Evolutionary conservation across 2,797 vertebrate genomes (phyloP).

Genomic region (Gallinago solitaria): DNA sequence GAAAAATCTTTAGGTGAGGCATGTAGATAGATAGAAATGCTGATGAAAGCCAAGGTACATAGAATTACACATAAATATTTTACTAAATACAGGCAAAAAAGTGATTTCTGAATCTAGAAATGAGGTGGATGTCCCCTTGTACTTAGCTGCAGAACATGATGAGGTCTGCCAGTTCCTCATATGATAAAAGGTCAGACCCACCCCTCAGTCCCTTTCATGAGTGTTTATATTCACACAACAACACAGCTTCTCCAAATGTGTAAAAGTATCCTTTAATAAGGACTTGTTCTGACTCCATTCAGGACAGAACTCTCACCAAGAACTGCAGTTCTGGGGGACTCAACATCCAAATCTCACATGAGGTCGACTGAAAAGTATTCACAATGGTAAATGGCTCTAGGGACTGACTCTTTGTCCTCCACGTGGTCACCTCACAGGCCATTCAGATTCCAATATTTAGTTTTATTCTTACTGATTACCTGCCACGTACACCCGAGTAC

Average conservation of each 20-base stretch:
- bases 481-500: neutral
- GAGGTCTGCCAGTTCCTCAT: neutral
- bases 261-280: neutral
- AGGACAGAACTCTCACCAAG: neutral
- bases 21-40: neutral
- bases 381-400: neutral
- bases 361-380: neutral
- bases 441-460: neutral
- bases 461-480: neutral
- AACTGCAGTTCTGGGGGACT: neutral
- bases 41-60: neutral
- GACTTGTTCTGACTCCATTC: neutral
- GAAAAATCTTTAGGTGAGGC: neutral
- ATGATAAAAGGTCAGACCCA: neutral
- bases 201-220: neutral
- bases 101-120: neutral
- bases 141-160: neutral
- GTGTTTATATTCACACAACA: neutral
- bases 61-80: neutral
- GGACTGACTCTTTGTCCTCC: neutral
- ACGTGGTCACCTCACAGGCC: rapidly evolving
- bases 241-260: neutral
- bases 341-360: neutral
- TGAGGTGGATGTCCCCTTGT: neutral
- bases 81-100: neutral